Evolutionary conservation across 2,797 vertebrate species (phyloP).

Genomic region (Coracias cyanogaster): DNA sequence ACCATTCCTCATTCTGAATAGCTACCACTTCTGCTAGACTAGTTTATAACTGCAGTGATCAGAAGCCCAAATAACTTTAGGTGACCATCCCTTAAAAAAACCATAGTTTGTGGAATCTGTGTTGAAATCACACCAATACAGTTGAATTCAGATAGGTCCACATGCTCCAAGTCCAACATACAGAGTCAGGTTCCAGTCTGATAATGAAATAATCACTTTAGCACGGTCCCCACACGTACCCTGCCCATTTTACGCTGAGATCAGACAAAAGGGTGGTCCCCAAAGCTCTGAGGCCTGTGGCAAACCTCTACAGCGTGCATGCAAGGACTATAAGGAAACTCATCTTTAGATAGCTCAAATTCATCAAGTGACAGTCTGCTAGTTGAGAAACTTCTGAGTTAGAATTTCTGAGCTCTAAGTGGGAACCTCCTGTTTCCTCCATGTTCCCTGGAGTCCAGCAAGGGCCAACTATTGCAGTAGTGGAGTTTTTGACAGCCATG

Average conservation of each 20-base stretch:
- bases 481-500: background rate
- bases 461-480: background rate
- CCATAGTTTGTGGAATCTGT: background rate
- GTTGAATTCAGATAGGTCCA: background rate
- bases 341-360: background rate
- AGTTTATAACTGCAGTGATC: background rate
- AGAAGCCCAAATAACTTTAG: background rate
- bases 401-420: background rate
- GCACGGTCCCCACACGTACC: background rate
- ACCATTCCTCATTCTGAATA: background rate
- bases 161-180: background rate
- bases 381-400: fast-evolving
- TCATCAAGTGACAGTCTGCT: background rate
- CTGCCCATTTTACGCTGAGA: background rate
- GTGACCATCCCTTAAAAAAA: background rate
- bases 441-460: background rate
- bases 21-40: background rate
- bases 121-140: background rate
- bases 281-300: background rate
- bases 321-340: background rate
- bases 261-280: background rate
- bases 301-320: background rate
- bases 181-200: background rate
- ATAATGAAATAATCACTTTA: background rate
- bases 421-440: background rate